These are phyloP conservation scores for Enteromius mattozi DNA, from an alignment of 2,797 vertebrate genomes.

Conservation along the genomic window DNA sequence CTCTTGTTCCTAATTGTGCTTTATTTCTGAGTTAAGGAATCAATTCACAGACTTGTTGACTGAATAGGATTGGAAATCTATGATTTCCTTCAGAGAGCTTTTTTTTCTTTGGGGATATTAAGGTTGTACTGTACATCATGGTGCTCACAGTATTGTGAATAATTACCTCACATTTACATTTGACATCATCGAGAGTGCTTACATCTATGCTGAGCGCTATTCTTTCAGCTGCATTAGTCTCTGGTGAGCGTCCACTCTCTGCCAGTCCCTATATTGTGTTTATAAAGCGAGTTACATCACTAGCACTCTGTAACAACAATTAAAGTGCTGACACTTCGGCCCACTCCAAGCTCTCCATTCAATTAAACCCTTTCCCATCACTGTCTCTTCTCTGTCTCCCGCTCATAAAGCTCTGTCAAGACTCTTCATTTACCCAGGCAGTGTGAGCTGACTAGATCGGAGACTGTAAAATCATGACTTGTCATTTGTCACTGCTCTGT, in stretches of 20 bases:
- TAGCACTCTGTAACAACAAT: constrained; percentile 38
- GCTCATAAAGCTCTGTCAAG: constrained; percentile 36
- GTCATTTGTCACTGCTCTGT: constrained; percentile 5
- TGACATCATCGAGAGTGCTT: constrained; percentile 18
- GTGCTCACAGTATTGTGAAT: constrained; percentile 33
- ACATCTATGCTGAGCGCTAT: constrained; percentile 2
- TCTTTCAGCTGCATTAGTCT: constrained; percentile 32
- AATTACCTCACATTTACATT: constrained; percentile 25
- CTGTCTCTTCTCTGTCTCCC: constrained; percentile 26
- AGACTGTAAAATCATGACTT: constrained; percentile 33
- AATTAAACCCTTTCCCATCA: constrained; percentile 40
- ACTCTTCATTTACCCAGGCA: background rate
- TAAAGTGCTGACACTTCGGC: constrained; percentile 51
- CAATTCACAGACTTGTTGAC: constrained; percentile 34
- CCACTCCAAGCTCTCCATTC: constrained; percentile 44
- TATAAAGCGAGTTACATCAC: constrained; percentile 33
- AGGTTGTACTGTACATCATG: background rate
- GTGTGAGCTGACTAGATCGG: constrained; percentile 5
- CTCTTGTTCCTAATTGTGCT: constrained; percentile 55
- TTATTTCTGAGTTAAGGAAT: constrained; percentile 56
- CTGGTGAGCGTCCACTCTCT: constrained; percentile 30
- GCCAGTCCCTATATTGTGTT: constrained; percentile 14
- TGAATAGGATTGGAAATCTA: constrained; percentile 48
- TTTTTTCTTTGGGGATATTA: constrained; percentile 29
- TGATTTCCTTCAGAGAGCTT: constrained; percentile 43